Evolutionary conservation across 2,888 invertebrate species (phyloP), one percentile per base, ranked within the genome.

Genomic region (Lepidocyrtoides sp.): DNA sequence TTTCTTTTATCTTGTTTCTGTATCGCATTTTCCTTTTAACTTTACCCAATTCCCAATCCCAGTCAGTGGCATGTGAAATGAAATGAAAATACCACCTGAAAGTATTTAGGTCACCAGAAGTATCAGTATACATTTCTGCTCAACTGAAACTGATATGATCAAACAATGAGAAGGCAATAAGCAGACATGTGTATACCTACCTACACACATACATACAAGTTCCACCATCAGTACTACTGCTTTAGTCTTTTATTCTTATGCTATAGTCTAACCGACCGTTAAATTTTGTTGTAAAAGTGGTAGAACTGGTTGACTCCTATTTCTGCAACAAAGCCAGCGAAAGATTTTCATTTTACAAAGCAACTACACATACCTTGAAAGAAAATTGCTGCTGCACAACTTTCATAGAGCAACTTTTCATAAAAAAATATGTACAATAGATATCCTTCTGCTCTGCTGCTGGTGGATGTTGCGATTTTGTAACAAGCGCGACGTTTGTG

Each of bases 51-150:
- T 83, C 83, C 44, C 41, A 44, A 10, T 41, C 63, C 23, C 57
- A 20, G 36, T 36, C n/a, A 82, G 44, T 23, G 54, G 79, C 60
- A 82, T 51, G 48, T 44, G 75, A 85, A 85, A 86, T 66, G 66
- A 79, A 87, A 87, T 88, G 88, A 81, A 88, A 88, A 88, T 81
- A 79, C 51, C 66, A 81, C 81, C 81, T 81, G 66, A 66, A 79
- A 79, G 57, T 81, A 88, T 88, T 29, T 81, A 69, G 88, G 88
- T 88, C 88, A 81, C 79, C 20, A 72, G 66, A 36, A 83, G 54
- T 77, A 77, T 79, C 32, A 48, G 17, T 57, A 32, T 48, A 48
- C 8, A n/a, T n/a, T n/a, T n/a, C 41, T 44, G 14, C 32, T 26
- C 48, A n/a, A n/a, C n/a, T n/a, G n/a, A n/a, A 7, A 54, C 51